Evolutionary conservation across 2,113 vertebrate species (phyloP), one percentile per base, ranked within the genome.

Genomic region (Raja brachyura): DNA sequence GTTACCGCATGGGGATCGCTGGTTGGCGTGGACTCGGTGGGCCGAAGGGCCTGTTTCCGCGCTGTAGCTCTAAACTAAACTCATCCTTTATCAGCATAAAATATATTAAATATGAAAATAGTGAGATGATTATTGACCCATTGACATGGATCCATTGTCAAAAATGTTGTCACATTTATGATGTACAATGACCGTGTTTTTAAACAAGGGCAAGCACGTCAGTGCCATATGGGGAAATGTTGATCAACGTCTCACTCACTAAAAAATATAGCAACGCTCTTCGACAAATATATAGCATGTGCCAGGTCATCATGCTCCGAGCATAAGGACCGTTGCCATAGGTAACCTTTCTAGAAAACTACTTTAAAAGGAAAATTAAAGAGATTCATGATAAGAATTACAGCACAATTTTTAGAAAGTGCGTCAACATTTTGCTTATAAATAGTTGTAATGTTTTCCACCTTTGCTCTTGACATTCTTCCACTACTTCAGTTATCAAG

Each of bases 221-320:
- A 90, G 39, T 70, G 39, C 33, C 20, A 54, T 48, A 28, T 70
- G 73, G 39, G 39, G 39, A 28, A 73, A 68, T 92, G 63, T 10
- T 68, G 14, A 92, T 92, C 66, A 92, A 28, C 88, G 16, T 92
- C 63, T 25, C 3, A 16, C n/a, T 31, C 25, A n/a, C 10, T 48
- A 8, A 88, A 66, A 20, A 74, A 73, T 54, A 74, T 28, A 73
- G 20, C 18, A 92, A 73, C 39, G 22, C 20, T 54, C 90, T 54
- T 28, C 8, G 13, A 73, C 68, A 73, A 92, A 92, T 66, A 85
- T 56, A 85, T 85, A 85, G 33, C 22, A 10, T 70, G 63, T 54
- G 90, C 68, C 90, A 73, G 90, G 90, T 92, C 90, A 92, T 28
- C 66, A 54, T 74, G 90, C 39, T 92, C 90, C n/a, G 22, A 92